phyloP scores from a whole-genome alignment of 1,140 invertebrate species.

The Brachionus calyciflorus region DNA sequence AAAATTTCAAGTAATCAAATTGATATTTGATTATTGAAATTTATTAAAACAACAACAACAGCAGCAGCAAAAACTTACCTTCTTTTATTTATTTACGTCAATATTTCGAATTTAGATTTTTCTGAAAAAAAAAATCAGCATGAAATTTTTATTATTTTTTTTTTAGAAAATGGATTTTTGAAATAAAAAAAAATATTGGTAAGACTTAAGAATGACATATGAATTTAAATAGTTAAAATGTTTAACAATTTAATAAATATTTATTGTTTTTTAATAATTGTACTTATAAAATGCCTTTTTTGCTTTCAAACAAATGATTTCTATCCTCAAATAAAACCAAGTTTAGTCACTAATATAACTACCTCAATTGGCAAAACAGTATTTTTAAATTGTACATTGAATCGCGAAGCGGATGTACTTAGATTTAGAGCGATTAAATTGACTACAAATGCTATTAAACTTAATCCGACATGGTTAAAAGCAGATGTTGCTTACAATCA shows the following conservation, averaged over 20 bases:
- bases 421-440: not conserved
- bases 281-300: too few relatives aligned
- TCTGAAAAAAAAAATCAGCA: too few relatives aligned
- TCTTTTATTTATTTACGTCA: too few relatives aligned
- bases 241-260: too few relatives aligned
- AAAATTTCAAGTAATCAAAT: conserved; percentile 25
- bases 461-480: conserved; percentile 40
- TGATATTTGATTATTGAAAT: not conserved
- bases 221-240: too few relatives aligned
- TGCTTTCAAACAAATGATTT: not conserved
- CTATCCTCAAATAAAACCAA: not conserved
- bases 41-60: too few relatives aligned
- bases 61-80: too few relatives aligned
- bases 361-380: conserved; percentile 8
- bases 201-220: too few relatives aligned
- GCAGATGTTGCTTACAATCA: conserved; percentile 14
- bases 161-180: not conserved
- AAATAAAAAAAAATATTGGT: too few relatives aligned
- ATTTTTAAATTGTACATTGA: conserved; percentile 4
- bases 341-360: conserved; percentile 8
- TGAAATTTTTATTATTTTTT: not conserved
- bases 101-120: too few relatives aligned
- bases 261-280: not conserved
- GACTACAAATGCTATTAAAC: not conserved
- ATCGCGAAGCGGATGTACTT: not conserved